Evolutionary conservation across 2,888 invertebrate species (phyloP).

Genomic region (Globia sparganii): DNA sequence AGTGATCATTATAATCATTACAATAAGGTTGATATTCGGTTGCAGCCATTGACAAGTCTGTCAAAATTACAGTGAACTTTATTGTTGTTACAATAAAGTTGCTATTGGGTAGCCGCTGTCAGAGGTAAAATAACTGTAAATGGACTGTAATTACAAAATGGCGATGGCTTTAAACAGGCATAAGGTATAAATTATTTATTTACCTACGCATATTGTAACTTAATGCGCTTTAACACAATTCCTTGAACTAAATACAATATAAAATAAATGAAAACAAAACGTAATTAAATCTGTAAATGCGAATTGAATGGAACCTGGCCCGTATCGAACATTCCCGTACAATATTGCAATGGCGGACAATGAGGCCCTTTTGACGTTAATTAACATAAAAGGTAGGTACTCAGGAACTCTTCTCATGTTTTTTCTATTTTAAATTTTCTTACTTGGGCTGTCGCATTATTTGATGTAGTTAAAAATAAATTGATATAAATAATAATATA

Average conservation of each 20-base stretch:
- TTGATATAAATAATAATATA: too few relatives aligned
- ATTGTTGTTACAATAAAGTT: too few relatives aligned
- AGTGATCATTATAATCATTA: too few relatives aligned
- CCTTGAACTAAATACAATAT: background rate
- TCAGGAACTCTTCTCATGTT: conserved; percentile 58
- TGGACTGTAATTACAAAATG: background rate
- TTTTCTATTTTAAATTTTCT: background rate
- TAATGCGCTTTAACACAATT: background rate
- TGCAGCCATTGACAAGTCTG: too few relatives aligned
- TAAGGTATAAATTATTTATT: background rate
- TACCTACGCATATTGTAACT: background rate
- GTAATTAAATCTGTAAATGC: conserved; percentile 49
- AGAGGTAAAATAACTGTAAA: too few relatives aligned
- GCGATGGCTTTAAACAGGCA: background rate
- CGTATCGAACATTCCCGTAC: conserved; percentile 17
- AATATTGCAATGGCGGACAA: conserved; percentile 41
- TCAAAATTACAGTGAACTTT: too few relatives aligned
- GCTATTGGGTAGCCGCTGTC: too few relatives aligned
- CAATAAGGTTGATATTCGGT: too few relatives aligned
- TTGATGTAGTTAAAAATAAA: too few relatives aligned
- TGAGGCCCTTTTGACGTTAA: conserved; percentile 64
- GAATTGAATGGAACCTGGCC: conserved; percentile 32
- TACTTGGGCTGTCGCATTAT: background rate
- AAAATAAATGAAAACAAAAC: conserved; percentile 10
- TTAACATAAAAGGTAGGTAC: conserved; percentile 74